Evolutionary conservation across 1,140 invertebrate species (phyloP), one percentile per base, ranked within the genome.

Genomic region (Drosophila jambulina): DNA sequence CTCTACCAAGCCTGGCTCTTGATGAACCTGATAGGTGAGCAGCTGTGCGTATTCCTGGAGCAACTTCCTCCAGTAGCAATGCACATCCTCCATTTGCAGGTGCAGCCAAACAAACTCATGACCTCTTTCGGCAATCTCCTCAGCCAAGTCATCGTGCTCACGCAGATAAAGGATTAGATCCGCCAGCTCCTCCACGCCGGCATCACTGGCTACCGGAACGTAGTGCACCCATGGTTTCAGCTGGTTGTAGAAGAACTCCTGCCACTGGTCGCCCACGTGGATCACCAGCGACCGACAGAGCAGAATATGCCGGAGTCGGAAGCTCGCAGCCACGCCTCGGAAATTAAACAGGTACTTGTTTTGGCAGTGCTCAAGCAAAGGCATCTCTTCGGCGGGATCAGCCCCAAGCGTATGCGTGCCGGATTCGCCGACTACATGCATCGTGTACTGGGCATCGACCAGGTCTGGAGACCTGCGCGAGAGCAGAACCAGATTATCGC

Each of bases 281-380:
- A 99, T 98, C 0, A 99, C 97, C 23, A 99, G 92, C 0, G 98
- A 99, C 78, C 96, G 95, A 93, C 98, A 99, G 1, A 99, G 93
- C 91, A 99, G 98, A 27, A 99, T 94, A 94, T 99, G 98, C 85
- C 99, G 99, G 36, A 99, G 96, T n/a, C 98, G 94, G 93, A 99
- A 99, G 93, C 98, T 99, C 23, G 98, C 98, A n/a, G 98, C 98
- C 0, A 99, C 98, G 21, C 98, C 98, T 71, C 98, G 95, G 91
- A 98, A 99, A 94, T 99, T 99, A 83, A 99, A 99, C 51, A 99
- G 94, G 94, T 98, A 99, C 93, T 98, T 98, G 93, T 97, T 98
- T 92, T 96, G 94, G 93, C 98, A 99, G 93, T 99, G 98, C 45
- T 97, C 95, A 94, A 98, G 97, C 69, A 99, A 95, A 25, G 96